phyloP scores from a whole-genome alignment of 2,797 vertebrate species.

The Threskiornis aethiopicus region DNA sequence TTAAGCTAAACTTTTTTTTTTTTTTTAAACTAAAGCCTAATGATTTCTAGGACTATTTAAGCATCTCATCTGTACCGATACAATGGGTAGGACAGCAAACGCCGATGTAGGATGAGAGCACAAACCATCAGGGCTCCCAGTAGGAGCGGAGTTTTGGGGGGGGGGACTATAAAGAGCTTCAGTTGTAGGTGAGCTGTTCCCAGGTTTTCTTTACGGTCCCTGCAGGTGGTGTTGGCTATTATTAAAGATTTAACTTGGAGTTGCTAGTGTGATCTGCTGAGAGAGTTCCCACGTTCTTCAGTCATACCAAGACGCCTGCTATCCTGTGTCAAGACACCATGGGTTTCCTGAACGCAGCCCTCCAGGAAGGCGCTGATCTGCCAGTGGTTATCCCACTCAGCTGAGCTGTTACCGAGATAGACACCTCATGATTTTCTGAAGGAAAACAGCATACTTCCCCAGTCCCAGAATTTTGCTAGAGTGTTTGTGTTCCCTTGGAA shows the following conservation, averaged over 20 bases:
- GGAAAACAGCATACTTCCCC: background rate
- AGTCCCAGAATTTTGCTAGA: background rate
- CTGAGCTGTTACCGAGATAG: background rate
- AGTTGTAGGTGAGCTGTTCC: background rate
- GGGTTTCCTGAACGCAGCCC: background rate
- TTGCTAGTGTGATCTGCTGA: background rate
- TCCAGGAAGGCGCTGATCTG: background rate
- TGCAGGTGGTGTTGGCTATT: background rate
- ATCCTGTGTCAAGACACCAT: background rate
- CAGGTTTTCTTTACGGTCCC: background rate
- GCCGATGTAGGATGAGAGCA: background rate
- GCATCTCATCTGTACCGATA: background rate
- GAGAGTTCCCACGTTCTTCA: background rate
- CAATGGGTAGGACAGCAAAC: background rate
- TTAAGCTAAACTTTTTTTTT: background rate
- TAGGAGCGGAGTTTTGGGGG: background rate
- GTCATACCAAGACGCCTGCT: accelerated
- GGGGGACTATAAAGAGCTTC: background rate
- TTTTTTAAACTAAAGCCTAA: background rate
- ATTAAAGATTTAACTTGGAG: background rate
- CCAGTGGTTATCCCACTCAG: background rate
- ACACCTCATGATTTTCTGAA: background rate
- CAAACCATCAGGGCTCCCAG: background rate
- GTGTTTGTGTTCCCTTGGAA: background rate
- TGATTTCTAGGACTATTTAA: background rate